Base-by-base conservation (phyloP, 1,140 invertebrate species). In the Frieseomelitta varia region DNA sequence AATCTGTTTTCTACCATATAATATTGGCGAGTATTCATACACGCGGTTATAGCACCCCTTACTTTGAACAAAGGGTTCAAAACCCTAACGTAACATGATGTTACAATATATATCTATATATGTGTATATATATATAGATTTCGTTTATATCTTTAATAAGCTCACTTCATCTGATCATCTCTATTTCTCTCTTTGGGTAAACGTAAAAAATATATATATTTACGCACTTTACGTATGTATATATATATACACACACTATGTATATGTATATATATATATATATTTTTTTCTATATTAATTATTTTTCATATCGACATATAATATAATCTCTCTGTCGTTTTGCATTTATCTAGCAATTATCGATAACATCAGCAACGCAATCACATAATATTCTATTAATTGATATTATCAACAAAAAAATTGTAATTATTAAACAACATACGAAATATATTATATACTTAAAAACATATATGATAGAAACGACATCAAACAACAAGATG, bases 181-280 rank as follows among this genome's bases (percentile, higher is more conserved):
- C 74, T 83, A 75, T 78, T 90, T 87, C 90, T 92, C 88, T 93
- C 91, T 94, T 94, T 93, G 91, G 92, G 88, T 93, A 94, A 92
- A 92, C 90, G 90, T 93, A 93, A 92, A 91, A 92, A 91, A 93
- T 92, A 92, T 91, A 92, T 90, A 88, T 89, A 89, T 88, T 30
- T 30, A 79, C 88, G 73, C 8, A 47, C 39, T 47, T 47, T 83
- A 88, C 88, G 82, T 89, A 53, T 87, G 84, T 86, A 84, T 86
- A 63, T 89, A 71, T 87, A 76, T 89, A 87, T 80, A 81, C 77
- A 85, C 89, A 85, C 87, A 92, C n/a, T 83, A 88, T 88, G 85
- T 55, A 55, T 39, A 86, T 89, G 85, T 88, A 92, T 81, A 87
- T 87, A 79, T 79, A 61, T 68, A 76, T 88, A 86, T 39, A 86